Evolutionary conservation across 2,888 invertebrate genomes (phyloP), one percentile per base, ranked within the genome.

Genomic region (Heliconius charithonia): DNA sequence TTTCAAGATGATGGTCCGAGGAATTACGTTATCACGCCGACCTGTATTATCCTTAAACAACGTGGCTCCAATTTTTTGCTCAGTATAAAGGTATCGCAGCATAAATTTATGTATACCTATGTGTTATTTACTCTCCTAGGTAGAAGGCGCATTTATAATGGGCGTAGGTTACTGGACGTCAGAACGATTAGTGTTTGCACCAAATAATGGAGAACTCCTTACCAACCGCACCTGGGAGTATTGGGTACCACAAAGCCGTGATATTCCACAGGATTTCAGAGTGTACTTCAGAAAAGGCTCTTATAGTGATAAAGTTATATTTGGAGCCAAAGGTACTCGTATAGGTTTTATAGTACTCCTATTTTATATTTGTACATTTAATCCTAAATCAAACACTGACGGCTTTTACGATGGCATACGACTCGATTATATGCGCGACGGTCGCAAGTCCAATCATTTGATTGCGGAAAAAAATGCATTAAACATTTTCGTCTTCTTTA

Each of bases 151-250:
- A 0, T 97, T 97, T 82, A 90, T 96, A 13, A 97, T 97, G 97
- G 97, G 92, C 76, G 88, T 92, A 16, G 97, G 97, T 7, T 97
- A 96, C 84, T 97, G 96, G 95, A 96, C 97, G 0, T 93, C 92
- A 0, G 97, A 97, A 86, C 95, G 96, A 79, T 86, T 97, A 73
- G 91, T 96, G 0, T 96, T 95, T 78, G 95, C 96, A 82, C 90
- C 93, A 3, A 85, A 90, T 16, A 96, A 96, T 0, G 97, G 97
- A 0, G 92, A 95, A 82, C 87, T 97, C 9, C 89, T 96, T 32
- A 97, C 97, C 0, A 95, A 96, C 84, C 95, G 97, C 79, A 97
- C 97, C 22, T 97, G 97, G 97, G 96, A 95, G 82, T 97, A 97
- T 85, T 96, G 96, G 85, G 95, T 96, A 0, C 97, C 97, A 0